Evolutionary conservation across 1,140 invertebrate species (phyloP).

Genomic region (Teleopsis dalmanni): DNA sequence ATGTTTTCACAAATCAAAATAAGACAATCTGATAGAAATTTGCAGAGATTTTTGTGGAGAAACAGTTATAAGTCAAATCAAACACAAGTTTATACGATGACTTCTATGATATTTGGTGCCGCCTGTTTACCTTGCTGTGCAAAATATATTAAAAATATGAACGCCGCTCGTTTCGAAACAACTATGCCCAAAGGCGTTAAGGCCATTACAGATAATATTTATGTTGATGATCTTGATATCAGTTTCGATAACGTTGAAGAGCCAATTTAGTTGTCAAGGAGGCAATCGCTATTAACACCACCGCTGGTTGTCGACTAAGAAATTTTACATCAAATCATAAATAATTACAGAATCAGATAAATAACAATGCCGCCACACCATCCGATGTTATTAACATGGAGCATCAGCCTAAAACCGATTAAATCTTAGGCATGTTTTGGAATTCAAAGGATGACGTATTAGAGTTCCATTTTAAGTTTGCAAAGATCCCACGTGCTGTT

Average conservation of each 20-base stretch:
- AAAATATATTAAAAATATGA: constrained; percentile 23
- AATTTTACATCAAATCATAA: constrained; percentile 14
- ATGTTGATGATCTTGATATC: constrained; percentile 40
- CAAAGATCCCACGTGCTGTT: not conserved
- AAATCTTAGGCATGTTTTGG: constrained; percentile 15
- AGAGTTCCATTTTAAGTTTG: constrained; percentile 7
- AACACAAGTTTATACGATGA: constrained; percentile 24
- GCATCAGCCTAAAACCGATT: constrained; percentile 5
- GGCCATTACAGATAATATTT: constrained; percentile 28
- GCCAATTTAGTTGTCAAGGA: constrained; percentile 14
- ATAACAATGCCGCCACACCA: not conserved
- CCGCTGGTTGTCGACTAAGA: constrained; percentile 17
- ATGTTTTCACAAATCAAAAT: constrained; percentile 40
- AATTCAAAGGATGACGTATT: constrained; percentile 2
- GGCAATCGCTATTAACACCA: constrained; percentile 15
- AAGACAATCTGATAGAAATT: constrained; percentile 20
- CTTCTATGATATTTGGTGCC: constrained; percentile 31
- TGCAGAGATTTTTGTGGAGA: constrained; percentile 32
- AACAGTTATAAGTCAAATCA: constrained; percentile 1
- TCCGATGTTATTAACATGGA: not conserved
- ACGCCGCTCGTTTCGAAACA: constrained; percentile 17
- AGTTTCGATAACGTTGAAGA: constrained; percentile 15
- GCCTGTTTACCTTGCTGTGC: constrained; percentile 27
- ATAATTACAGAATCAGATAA: constrained; percentile 5
- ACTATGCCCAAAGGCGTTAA: constrained; percentile 19